Evolutionary conservation across 2,797 vertebrate genomes (phyloP).

Genomic region (Poecile montanus): DNA sequence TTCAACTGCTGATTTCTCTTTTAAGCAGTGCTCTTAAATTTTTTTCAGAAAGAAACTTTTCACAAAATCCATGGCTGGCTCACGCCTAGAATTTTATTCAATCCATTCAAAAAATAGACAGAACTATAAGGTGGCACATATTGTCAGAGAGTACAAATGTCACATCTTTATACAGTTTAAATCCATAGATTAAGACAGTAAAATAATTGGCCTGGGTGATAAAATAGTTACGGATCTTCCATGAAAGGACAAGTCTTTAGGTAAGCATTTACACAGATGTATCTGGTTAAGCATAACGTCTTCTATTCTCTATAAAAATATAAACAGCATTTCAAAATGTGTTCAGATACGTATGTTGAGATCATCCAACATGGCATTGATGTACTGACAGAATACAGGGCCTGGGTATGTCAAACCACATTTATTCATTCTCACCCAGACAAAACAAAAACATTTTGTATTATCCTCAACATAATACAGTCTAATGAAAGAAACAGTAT

Average conservation of each 20-base stretch:
- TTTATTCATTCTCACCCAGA: background rate
- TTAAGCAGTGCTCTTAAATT: background rate
- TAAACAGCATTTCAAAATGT: conserved; percentile 54
- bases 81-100: conserved; percentile 73
- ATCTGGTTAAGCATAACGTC: conserved; percentile 57
- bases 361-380: conserved; percentile 52
- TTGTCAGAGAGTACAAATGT: conserved; percentile 61
- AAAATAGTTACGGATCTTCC: conserved; percentile 37
- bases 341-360: conserved; percentile 11
- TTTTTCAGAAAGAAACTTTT: background rate
- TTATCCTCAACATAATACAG: background rate
- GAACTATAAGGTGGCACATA: conserved; percentile 62
- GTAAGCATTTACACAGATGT: conserved; percentile 38
- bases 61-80: background rate
- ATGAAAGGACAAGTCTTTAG: conserved; percentile 40
- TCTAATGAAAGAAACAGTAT: background rate
- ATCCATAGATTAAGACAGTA: conserved; percentile 58
- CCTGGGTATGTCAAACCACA: background rate
- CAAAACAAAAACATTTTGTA: background rate
- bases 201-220: conserved; percentile 22
- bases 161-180: conserved; percentile 47
- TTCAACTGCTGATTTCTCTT: background rate
- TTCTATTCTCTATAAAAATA: conserved; percentile 77
- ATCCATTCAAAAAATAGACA: conserved; percentile 71
- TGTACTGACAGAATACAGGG: background rate